phyloP scores from a whole-genome alignment of 2,797 vertebrate species.

The Natrix natrix region DNA sequence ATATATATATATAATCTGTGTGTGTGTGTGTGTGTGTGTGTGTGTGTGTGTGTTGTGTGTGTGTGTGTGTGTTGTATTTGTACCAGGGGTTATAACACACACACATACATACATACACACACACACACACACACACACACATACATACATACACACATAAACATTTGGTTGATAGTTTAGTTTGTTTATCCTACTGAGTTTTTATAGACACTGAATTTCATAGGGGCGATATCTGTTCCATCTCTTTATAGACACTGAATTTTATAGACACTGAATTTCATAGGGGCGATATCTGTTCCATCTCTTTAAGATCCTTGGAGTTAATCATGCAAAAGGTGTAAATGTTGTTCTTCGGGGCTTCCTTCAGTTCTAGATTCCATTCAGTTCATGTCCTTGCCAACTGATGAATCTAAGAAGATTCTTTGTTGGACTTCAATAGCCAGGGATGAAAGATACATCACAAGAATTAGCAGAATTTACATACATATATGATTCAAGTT shows the following conservation, averaged over 20 bases:
- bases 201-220: neutral
- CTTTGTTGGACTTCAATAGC: neutral
- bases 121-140: too few species aligned
- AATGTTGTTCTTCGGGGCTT: neutral
- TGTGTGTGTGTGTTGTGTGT: too few species aligned
- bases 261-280: neutral
- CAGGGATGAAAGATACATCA: neutral
- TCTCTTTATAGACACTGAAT: neutral
- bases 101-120: too few species aligned
- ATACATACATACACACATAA: too few species aligned
- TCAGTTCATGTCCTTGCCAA: neutral
- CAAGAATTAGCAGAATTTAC: neutral
- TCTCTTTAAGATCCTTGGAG: neutral
- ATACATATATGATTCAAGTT: neutral
- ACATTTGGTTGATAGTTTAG: neutral
- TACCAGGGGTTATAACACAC: too few species aligned
- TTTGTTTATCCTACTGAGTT: neutral
- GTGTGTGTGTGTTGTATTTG: too few species aligned
- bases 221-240: neutral
- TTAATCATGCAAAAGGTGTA: neutral
- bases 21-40: too few species aligned
- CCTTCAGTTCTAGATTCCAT: neutral
- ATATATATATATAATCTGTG: too few species aligned
- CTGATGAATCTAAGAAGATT: neutral
- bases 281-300: neutral